Percentiles rank a stretch among this genome's conserved stretches.
Evolutionary conservation across 2,888 invertebrate species (phyloP).

Genomic region (Parnassius apollo): DNA sequence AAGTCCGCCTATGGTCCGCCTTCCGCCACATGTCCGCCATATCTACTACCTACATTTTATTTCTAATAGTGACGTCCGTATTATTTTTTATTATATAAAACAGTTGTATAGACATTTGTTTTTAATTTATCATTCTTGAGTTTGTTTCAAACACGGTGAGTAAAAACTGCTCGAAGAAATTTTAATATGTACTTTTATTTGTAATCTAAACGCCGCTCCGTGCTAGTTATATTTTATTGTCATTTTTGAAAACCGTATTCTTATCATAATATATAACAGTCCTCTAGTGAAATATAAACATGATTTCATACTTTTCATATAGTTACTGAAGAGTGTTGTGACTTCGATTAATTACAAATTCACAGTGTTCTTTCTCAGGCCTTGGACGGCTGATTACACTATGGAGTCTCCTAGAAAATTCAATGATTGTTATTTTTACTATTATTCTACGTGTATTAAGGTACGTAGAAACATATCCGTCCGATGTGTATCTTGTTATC

Average conservation of each 20-base stretch:
- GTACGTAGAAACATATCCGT: slow-evolving; percentile 65
- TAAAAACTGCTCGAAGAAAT: slow-evolving; percentile 41
- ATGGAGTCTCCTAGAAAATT: slow-evolving; percentile 88
- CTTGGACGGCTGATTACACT: slow-evolving; percentile 61
- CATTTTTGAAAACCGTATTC: slow-evolving; percentile 67
- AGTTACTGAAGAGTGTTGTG: slow-evolving; percentile 41
- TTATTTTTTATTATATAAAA: slow-evolving; percentile 72
- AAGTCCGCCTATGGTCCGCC: slow-evolving; percentile 53
- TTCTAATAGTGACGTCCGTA: slow-evolving; percentile 73
- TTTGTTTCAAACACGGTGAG: slow-evolving; percentile 67
- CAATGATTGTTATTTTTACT: slow-evolving; percentile 94
- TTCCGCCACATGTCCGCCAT: slow-evolving; percentile 77
- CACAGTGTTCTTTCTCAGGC: slow-evolving; percentile 57
- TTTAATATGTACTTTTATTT: slow-evolving; percentile 50
- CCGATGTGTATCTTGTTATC: slow-evolving; percentile 20
- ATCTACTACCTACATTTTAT: slow-evolving; percentile 72
- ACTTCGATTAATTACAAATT: slow-evolving; percentile 23
- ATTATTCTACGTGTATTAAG: slow-evolving; percentile 92
- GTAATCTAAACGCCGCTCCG: slow-evolving; percentile 65
- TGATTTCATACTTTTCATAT: slow-evolving; percentile 39
- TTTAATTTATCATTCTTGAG: slow-evolving; percentile 72
- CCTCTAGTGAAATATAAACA: slow-evolving; percentile 28
- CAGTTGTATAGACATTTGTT: slow-evolving; percentile 69
- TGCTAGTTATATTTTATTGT: slow-evolving; percentile 65
- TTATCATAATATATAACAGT: slow-evolving; percentile 29